Evolutionary conservation across 2,113 vertebrate genomes (phyloP), one percentile per base, ranked within the genome.

Genomic region (Microcebus ravelobensis): DNA sequence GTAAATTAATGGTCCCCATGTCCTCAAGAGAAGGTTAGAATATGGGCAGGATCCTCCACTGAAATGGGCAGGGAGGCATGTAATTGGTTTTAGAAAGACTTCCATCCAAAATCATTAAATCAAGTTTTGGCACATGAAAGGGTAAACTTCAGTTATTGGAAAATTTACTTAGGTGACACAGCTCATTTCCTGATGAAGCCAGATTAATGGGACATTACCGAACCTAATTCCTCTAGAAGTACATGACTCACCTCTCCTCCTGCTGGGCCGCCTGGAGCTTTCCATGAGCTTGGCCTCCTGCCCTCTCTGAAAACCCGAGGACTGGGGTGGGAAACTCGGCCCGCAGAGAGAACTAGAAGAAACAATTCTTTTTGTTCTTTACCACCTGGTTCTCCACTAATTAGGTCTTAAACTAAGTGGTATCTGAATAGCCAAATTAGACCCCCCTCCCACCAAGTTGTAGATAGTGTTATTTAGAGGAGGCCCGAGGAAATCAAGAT

Each of bases 161-260:
- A 97, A 97, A 97, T 94, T 86, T 93, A 90, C 95, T 97, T 95
- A 95, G 92, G 97, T 95, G 95, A 97, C 97, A 97, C 93, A 95
- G 94, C 80, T 97, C 97, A 98, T 98, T 97, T 98, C 97, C 97
- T 97, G 96, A 95, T 97, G 96, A 96, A 97, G 94, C 97, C 95
- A 87, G 90, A 97, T 97, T 97, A 96, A 97, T 96, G 96, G 90
- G 92, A 97, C 94, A 92, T 97, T 97, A 97, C 92, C 0, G 1
- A 96, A 91, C 70, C 84, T 79, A 97, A 97, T 97, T 96, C 97
- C 92, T 97, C 87, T 71, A 92, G 84, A 97, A 97, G 84, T 92
- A 90, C 96, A 92, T 97, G 96, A 97, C 94, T 97, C 97, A 97
- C 96, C 93, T 97, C 94, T 95, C 83, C 93, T 97, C 95, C 95